Conservation (phyloP, 2,797 vertebrate genomes). For the Channallabes apus region DNA sequence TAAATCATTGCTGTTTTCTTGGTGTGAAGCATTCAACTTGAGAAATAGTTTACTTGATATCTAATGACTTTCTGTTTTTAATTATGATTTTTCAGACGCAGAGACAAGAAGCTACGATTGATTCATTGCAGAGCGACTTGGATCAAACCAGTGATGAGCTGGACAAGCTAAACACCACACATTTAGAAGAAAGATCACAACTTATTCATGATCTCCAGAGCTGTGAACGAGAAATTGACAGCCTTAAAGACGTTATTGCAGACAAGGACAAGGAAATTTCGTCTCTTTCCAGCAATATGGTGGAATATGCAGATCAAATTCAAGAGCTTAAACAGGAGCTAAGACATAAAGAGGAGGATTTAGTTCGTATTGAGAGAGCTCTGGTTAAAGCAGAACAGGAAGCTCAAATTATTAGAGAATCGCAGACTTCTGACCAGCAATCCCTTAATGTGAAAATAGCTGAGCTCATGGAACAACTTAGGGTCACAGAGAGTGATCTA, state of each 20-base stretch:
- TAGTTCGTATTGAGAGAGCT: slow-evolving; percentile 72
- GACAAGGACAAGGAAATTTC: slow-evolving; percentile 85
- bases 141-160: slow-evolving; percentile 89
- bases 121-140: slow-evolving; percentile 79
- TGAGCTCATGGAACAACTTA: slow-evolving; percentile 72
- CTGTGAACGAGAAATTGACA: slow-evolving; percentile 87
- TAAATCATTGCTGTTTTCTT: neutral
- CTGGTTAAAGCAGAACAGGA: slow-evolving; percentile 77
- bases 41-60: neutral
- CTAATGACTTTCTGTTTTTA: slow-evolving; percentile 17
- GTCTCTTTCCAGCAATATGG: slow-evolving; percentile 71
- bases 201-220: slow-evolving; percentile 88
- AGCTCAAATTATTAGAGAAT: slow-evolving; percentile 72
- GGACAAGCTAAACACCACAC: slow-evolving; percentile 82
- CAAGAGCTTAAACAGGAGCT: slow-evolving; percentile 76
- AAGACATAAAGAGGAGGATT: slow-evolving; percentile 79
- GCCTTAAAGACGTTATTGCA: slow-evolving; percentile 76
- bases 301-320: slow-evolving; percentile 82
- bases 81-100: slow-evolving; percentile 69
- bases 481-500: slow-evolving; percentile 69
- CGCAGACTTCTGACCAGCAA: slow-evolving; percentile 79
- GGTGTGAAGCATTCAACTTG: neutral
- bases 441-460: slow-evolving; percentile 73
- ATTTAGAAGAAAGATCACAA: slow-evolving; percentile 85
- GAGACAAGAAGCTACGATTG: slow-evolving; percentile 80